Evolutionary conservation across 1,140 invertebrate species (phyloP).

Genomic region (Platorchestia sp.): DNA sequence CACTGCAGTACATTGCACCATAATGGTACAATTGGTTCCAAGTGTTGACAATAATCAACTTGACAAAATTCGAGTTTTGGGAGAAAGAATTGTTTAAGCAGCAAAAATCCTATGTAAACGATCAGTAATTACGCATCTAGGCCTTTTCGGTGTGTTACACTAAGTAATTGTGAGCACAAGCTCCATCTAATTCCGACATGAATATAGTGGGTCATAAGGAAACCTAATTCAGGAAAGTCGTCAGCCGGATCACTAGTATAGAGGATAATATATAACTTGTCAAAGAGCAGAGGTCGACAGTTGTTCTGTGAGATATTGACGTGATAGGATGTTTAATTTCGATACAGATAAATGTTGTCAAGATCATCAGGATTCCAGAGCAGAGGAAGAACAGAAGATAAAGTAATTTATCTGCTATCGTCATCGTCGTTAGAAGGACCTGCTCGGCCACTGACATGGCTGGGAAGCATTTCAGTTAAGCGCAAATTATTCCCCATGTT

Average conservation of each 20-base stretch:
- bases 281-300: not conserved
- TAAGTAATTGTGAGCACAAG: not conserved
- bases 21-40: too few species aligned
- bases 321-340: not conserved
- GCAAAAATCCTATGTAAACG: not conserved
- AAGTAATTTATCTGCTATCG: not conserved
- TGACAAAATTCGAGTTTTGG: too few species aligned
- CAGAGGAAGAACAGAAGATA: not conserved
- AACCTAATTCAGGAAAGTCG: not conserved
- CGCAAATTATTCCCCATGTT: not conserved
- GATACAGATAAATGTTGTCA: not conserved
- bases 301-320: not conserved
- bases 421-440: not conserved
- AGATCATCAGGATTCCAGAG: not conserved
- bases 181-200: not conserved
- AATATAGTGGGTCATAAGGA: not conserved
- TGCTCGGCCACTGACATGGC: not conserved
- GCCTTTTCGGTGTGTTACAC: not conserved
- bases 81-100: too few species aligned
- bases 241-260: not conserved
- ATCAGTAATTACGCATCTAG: not conserved
- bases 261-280: not conserved
- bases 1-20: too few species aligned
- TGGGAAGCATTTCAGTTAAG: not conserved
- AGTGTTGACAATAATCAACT: too few species aligned